Percentiles rank a stretch among this genome's conserved stretches.
Evolutionary conservation across 1,140 invertebrate species (phyloP).

Genomic region (Polypedilum pembai): DNA sequence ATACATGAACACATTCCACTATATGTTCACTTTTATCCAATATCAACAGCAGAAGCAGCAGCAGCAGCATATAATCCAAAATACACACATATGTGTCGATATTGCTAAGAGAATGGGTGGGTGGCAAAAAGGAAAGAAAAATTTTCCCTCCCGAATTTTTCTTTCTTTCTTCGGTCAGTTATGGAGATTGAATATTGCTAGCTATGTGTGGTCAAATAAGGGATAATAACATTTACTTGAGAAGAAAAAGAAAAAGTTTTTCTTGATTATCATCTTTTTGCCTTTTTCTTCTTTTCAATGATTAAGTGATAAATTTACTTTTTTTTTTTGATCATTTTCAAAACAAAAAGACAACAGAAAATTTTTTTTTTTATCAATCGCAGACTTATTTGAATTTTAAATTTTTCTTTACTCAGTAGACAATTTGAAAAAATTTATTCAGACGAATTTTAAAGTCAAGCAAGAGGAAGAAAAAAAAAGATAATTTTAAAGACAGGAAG

Average conservation of each 20-base stretch:
- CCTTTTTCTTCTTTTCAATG: too few relatives aligned
- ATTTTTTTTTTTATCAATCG: too few relatives aligned
- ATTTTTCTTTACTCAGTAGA: too few relatives aligned
- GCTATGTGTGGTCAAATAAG: slow-evolving; percentile 22
- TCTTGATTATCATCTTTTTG: background rate
- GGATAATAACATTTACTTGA: slow-evolving; percentile 6
- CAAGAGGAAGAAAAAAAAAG: background rate
- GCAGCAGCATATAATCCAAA: background rate
- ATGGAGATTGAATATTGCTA: background rate
- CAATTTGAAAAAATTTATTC: too few relatives aligned
- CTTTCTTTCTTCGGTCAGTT: background rate
- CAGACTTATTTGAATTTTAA: too few relatives aligned
- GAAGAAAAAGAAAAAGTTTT: background rate
- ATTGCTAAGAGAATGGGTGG: background rate
- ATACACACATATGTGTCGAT: slow-evolving; percentile 8
- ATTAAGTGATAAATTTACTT: too few relatives aligned
- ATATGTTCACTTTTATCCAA: background rate
- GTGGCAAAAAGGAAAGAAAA: too few relatives aligned
- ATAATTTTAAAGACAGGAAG: slow-evolving; percentile 20
- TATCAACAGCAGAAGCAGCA: background rate
- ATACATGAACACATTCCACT: background rate
- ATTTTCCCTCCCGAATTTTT: background rate
- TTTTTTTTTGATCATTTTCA: too few relatives aligned
- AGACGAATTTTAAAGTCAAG: background rate
- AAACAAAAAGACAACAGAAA: too few relatives aligned